Conservation (phyloP, 2,797 vertebrate species). For the Hemibagrus guttatus region DNA sequence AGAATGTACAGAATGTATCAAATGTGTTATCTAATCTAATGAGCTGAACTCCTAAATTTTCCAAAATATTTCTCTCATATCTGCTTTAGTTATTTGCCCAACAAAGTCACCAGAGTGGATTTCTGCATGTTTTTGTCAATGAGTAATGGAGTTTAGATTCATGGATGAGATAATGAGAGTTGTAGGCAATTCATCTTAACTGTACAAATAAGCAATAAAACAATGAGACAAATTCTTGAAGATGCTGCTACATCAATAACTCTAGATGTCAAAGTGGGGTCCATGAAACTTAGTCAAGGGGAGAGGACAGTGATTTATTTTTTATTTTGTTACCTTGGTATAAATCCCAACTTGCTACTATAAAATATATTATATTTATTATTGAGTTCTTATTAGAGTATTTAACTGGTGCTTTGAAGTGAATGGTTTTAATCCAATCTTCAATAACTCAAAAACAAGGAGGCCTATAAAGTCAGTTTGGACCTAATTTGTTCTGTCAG, state of each 20-base stretch:
- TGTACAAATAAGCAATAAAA: not conserved
- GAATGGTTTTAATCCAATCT: not conserved
- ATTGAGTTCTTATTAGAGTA: not conserved
- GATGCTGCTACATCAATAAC: not conserved
- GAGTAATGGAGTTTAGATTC: not conserved
- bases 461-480: not conserved
- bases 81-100: not conserved
- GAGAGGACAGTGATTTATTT: not conserved
- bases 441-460: not conserved
- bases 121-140: not conserved
- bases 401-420: not conserved
- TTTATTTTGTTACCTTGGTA: not conserved
- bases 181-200: not conserved
- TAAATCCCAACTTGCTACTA: not conserved
- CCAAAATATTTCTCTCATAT: not conserved
- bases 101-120: not conserved
- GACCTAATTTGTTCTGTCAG: not conserved
- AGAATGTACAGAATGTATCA: not conserved
- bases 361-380: not conserved
- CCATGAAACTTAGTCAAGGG: not conserved
- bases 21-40: not conserved
- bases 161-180: slow-evolving; percentile 7
- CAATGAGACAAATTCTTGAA: not conserved
- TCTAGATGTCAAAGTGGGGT: not conserved
- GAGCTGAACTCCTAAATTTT: not conserved